Evolutionary conservation across 1,140 invertebrate genomes (phyloP).

Genomic region (Penaeus vannamei): DNA sequence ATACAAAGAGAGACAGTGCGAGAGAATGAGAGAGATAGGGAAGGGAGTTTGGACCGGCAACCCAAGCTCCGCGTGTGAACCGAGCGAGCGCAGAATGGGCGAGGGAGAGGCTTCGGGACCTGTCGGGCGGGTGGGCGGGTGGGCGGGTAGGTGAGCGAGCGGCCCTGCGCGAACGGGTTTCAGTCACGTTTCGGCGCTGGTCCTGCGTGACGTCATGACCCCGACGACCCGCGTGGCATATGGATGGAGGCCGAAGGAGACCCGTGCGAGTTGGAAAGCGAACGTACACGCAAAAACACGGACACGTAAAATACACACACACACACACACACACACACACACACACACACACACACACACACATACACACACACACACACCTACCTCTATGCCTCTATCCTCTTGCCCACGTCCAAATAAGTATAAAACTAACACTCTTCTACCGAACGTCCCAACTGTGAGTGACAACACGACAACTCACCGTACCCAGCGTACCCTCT

Average conservation of each 20-base stretch:
- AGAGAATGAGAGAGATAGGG: background rate
- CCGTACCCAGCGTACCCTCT: no score
- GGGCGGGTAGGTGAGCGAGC: background rate
- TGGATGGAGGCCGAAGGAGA: background rate
- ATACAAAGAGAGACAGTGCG: background rate
- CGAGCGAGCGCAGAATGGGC: background rate
- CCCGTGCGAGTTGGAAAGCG: background rate
- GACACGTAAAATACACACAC: background rate
- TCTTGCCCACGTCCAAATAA: background rate
- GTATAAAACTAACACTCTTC: no score
- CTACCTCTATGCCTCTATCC: background rate
- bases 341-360: background rate
- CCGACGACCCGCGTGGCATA: background rate
- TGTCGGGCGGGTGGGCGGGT: background rate
- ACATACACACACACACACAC: background rate
- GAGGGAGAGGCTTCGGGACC: background rate
- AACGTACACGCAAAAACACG: background rate
- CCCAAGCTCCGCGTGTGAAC: background rate
- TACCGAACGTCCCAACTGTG: no score
- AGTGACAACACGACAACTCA: no score
- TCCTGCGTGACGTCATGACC: background rate
- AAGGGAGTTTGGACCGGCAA: background rate
- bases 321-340: constrained; percentile 66
- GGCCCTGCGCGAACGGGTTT: background rate
- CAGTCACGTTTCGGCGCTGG: background rate